Evolutionary conservation across 2,113 vertebrate genomes (phyloP), one percentile per base, ranked within the genome.

Genomic region (Dicaeum eximium): DNA sequence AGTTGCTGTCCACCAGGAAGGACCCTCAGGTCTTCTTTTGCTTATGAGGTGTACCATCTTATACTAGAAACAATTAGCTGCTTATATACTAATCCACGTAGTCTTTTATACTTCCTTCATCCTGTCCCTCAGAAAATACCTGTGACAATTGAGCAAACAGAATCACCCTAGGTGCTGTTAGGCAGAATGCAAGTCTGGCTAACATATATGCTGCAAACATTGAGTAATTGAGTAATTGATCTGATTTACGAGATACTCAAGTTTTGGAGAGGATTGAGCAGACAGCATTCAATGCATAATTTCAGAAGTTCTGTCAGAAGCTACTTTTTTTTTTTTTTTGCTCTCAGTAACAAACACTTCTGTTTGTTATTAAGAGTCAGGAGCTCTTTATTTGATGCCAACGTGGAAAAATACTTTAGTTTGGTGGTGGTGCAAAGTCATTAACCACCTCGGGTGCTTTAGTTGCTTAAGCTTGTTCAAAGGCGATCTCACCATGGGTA

Each of bases 391-490:
- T 86, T 91, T 79, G 70, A 72, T 85, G 84, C 89, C 78, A 91
- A 6, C 37, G n/a, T 66, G 31, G 73, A 77, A 93, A 74, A 89
- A 72, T 56, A 42, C 91, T 86, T 96, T n/a, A 35, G 77, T 87
- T 85, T 87, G 61, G 27, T 92, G 77, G 45, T 89, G 19, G 25
- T 77, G 81, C 42, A 47, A 86, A 95, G 78, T 77, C 57, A 91
- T 92, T 95, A 89, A 64, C 83, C 54, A 94, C 91, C 87, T 82
- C 0, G 7, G 17, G 89, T 92, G 73, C 73, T 94, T 94, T 77
- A 92, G 79, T 85, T 92, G 87, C 50, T n/a, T 90, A 58, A 90
- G 78, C 45, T 72, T 89, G 50, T 82, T 96, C 78, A 85, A 91
- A 94, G 80, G 74, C 9, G 0, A 25, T 65, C 73, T 86, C 71